Percentiles rank a stretch among this genome's conserved stretches.
phyloP scores from a whole-genome alignment of 2,113 vertebrate species.

The Steatornis caripensis region DNA sequence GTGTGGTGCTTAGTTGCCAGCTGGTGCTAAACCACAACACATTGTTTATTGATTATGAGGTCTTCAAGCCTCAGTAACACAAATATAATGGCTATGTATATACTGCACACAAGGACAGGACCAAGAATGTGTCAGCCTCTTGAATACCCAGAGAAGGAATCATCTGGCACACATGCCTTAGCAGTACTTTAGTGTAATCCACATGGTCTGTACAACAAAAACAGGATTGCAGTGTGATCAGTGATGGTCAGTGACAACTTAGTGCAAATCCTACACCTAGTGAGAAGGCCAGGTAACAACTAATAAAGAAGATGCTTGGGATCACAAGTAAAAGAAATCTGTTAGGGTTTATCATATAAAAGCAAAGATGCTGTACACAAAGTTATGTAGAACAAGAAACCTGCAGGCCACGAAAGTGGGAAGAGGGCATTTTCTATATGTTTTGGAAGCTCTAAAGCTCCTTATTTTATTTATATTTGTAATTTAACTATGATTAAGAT shows the following conservation, averaged over 20 bases:
- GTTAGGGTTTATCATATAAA: not conserved
- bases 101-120: not conserved
- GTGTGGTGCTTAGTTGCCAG: too few relatives aligned
- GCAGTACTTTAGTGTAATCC: not conserved
- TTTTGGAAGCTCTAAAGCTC: not conserved
- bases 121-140: not conserved
- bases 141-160: not conserved
- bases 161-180: accelerated
- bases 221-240: not conserved
- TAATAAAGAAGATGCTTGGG: not conserved
- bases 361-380: not conserved
- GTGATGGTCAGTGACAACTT: not conserved
- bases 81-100: not conserved
- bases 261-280: not conserved
- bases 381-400: not conserved
- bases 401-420: not conserved
- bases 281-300: not conserved
- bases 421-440: not conserved
- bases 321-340: not conserved
- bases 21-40: too few relatives aligned
- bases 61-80: not conserved
- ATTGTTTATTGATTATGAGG: not conserved
- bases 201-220: not conserved
- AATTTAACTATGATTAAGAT: not conserved
- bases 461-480: not conserved